phyloP scores from a whole-genome alignment of 2,797 vertebrate species.

The Gymnopithys bicolor region DNA sequence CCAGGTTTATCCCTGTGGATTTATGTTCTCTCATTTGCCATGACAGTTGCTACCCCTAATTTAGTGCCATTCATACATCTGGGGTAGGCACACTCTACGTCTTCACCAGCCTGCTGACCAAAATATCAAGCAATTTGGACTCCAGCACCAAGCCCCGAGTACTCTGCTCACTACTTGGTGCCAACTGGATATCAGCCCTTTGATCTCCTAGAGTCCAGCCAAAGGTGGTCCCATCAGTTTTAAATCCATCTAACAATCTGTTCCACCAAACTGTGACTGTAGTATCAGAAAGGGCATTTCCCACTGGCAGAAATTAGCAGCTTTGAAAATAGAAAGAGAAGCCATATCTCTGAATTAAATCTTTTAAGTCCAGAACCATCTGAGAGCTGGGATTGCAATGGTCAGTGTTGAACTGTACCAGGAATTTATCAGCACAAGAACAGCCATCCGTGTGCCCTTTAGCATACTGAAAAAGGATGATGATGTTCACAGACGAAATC shows the following conservation, averaged over 20 bases:
- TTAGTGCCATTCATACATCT: background rate
- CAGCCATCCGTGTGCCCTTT: background rate
- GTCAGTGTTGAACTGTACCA: background rate
- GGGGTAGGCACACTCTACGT: background rate
- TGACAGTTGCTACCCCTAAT: background rate
- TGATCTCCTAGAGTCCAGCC: background rate
- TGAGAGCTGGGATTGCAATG: background rate
- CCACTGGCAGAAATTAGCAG: background rate
- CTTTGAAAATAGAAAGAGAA: background rate
- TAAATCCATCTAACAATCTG: slow-evolving; percentile 23
- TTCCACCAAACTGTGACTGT: background rate
- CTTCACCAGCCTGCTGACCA: background rate
- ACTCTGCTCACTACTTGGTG: background rate
- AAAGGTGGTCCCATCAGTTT: background rate
- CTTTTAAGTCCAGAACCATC: background rate
- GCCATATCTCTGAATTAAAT: background rate
- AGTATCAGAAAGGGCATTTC: slow-evolving; percentile 5
- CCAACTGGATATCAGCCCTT: background rate
- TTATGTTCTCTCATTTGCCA: background rate
- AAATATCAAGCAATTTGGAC: accelerated
- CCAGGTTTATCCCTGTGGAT: background rate
- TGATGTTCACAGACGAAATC: background rate
- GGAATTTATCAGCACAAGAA: background rate
- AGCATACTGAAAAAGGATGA: background rate
- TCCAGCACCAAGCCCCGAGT: accelerated